These are phyloP conservation scores for Argyresthia albistria DNA, from an alignment of 2,888 invertebrate species.

Conservation along the genomic window DNA sequence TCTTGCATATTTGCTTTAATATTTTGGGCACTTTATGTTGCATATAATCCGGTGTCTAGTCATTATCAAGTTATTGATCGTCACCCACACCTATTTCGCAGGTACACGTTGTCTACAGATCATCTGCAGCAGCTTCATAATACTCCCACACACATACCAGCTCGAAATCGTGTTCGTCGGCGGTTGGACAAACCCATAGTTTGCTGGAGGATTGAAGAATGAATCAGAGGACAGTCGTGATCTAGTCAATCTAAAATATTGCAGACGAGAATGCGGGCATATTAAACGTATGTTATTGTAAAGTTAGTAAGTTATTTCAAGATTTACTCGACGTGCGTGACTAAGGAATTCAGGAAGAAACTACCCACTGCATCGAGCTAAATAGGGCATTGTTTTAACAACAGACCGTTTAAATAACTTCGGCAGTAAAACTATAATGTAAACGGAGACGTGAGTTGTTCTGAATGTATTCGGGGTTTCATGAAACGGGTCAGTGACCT, in stretches of 20 bases:
- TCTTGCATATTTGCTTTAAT: no score
- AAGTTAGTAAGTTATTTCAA: no score
- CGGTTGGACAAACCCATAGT: neutral
- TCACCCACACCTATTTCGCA: conserved; percentile 3
- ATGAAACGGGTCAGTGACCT: conserved; percentile 47
- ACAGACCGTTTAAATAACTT: conserved; percentile 18
- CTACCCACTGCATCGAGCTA: neutral
- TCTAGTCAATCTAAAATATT: no score
- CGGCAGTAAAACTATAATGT: conserved; percentile 53
- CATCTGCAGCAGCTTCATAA: conserved; percentile 15
- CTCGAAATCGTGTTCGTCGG: neutral
- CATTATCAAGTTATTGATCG: neutral
- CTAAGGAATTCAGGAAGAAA: no score
- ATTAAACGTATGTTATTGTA: no score
- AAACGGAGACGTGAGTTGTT: conserved; percentile 24
- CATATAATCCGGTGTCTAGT: no score
- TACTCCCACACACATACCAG: conserved; percentile 18
- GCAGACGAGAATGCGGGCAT: no score
- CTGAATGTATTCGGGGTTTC: neutral
- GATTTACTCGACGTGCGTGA: no score
- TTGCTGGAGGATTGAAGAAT: no score
- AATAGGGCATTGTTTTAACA: neutral
- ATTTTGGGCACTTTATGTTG: no score
- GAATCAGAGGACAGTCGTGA: no score
- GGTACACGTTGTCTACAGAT: neutral